These are phyloP conservation scores for Gulo gulo DNA, from an alignment of 2,113 vertebrate genomes.

Conservation along the genomic window DNA sequence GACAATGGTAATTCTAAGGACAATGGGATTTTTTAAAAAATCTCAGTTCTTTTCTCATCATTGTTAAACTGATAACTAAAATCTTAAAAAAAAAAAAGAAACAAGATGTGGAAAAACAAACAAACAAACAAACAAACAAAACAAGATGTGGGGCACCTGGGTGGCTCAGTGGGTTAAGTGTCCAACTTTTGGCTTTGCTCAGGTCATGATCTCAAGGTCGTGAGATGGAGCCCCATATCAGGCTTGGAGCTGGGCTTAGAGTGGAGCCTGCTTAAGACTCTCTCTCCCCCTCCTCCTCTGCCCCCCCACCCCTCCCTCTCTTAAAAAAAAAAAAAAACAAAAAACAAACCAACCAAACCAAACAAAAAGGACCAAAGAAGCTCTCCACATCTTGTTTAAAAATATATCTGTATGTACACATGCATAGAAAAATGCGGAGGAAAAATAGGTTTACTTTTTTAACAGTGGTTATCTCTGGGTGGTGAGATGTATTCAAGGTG, in stretches of 20 bases:
- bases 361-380: neutral
- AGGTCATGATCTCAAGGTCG: neutral
- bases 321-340: too few species aligned
- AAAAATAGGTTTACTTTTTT: neutral
- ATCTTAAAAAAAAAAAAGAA: neutral
- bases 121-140: neutral
- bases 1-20: neutral
- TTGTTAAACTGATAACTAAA: constrained; percentile 43
- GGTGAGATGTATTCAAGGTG: neutral
- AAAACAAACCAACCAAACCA: neutral
- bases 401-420: neutral
- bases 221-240: neutral
- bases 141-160: neutral
- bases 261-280: neutral
- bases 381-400: neutral
- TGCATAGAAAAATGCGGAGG: neutral
- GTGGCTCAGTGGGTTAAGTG: neutral
- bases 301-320: too few species aligned
- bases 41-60: constrained; percentile 12
- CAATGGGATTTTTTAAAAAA: neutral
- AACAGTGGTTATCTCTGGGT: neutral
- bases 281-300: neutral
- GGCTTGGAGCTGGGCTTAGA: neutral
- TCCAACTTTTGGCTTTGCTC: neutral
- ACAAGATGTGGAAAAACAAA: neutral